Conservation (phyloP, 2,888 invertebrate genomes). For the Diaprepes abbreviatus region DNA sequence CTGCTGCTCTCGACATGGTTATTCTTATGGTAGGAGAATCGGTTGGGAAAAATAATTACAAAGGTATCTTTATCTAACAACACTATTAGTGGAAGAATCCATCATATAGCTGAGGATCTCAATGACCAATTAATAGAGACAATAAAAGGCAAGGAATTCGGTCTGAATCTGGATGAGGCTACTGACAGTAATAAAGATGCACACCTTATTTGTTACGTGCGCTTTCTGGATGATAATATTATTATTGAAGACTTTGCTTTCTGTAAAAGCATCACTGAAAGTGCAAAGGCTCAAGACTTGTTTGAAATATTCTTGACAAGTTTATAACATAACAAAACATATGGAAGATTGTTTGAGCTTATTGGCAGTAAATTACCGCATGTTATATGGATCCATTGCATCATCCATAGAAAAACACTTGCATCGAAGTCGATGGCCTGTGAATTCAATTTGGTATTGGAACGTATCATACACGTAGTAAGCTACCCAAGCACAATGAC, state of each 20-base stretch:
- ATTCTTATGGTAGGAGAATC: too few species aligned
- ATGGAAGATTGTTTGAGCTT: background rate
- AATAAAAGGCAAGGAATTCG: conserved; percentile 14
- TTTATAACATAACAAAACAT: too few species aligned
- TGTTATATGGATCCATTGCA: conserved; percentile 44
- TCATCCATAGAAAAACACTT: conserved; percentile 27
- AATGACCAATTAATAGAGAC: conserved; percentile 31
- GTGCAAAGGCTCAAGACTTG: conserved; percentile 29
- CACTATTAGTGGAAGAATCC: too few species aligned
- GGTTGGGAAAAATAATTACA: conserved; percentile 12
- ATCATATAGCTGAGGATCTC: background rate
- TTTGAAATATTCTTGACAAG: conserved; percentile 48
- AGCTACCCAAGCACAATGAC: too few species aligned
- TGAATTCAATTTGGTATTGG: background rate
- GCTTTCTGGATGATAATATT: conserved; percentile 35
- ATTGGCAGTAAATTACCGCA: conserved; percentile 25
- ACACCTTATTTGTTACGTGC: conserved; percentile 4
- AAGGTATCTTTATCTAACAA: conserved; percentile 24
- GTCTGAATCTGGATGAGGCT: conserved; percentile 31
- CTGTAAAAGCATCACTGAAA: conserved; percentile 29
- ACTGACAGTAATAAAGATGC: conserved; percentile 40
- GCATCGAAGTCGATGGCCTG: background rate
- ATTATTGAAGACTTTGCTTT: conserved; percentile 32
- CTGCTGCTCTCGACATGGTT: too few species aligned
- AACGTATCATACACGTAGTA: background rate